phyloP scores from a whole-genome alignment of 2,888 invertebrate genomes.

The Netelia virgata region DNA sequence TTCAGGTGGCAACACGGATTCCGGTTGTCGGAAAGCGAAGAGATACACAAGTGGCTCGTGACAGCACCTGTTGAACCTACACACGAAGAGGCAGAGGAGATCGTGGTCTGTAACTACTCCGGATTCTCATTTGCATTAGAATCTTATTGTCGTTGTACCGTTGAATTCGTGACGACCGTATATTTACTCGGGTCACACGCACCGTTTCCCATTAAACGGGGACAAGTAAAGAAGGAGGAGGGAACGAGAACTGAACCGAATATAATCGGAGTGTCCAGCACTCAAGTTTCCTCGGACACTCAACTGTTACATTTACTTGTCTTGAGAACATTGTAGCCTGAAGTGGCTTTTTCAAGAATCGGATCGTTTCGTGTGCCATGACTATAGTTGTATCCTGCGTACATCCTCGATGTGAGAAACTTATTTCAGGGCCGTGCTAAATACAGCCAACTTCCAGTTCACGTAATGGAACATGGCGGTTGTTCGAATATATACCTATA shows the following conservation, averaged over 20 bases:
- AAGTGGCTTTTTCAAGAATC: not conserved
- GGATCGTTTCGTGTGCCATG: not conserved
- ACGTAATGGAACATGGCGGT: constrained; percentile 8
- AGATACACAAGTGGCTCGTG: not conserved
- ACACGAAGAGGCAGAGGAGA: constrained; percentile 15
- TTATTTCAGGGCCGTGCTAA: constrained; percentile 12
- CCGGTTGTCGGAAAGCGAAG: not conserved
- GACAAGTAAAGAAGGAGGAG: not conserved
- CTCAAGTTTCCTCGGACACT: not conserved
- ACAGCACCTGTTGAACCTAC: constrained; percentile 27
- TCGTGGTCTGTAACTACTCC: constrained; percentile 22
- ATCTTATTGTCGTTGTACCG: constrained; percentile 33
- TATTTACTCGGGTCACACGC: constrained; percentile 7
- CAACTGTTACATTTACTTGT: too few relatives aligned
- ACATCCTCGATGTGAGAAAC: not conserved
- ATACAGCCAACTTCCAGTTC: constrained; percentile 20
- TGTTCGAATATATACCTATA: not conserved
- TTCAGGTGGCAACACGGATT: not conserved
- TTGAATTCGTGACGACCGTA: constrained; percentile 13
- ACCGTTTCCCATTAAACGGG: constrained; percentile 23
- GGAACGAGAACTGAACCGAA: not conserved
- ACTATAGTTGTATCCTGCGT: not conserved
- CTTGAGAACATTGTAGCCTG: not conserved
- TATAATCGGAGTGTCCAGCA: constrained; percentile 24
- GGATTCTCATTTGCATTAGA: constrained; percentile 40